phyloP scores from a whole-genome alignment of 2,797 vertebrate genomes.

The Gallirallus australis region DNA sequence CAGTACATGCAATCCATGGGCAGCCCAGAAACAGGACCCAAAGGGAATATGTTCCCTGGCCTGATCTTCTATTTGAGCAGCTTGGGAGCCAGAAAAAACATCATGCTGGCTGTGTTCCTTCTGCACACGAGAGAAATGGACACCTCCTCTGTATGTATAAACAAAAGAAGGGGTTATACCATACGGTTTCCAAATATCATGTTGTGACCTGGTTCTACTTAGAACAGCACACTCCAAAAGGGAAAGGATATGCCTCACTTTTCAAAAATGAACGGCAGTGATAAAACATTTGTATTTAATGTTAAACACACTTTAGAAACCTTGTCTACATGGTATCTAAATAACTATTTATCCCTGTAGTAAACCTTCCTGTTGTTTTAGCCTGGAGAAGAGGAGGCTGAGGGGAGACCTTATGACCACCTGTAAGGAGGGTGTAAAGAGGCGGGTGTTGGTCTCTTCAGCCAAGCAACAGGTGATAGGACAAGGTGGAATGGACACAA shows the following conservation, averaged over 20 bases:
- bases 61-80: neutral
- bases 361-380: neutral
- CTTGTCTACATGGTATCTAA: neutral
- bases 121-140: neutral
- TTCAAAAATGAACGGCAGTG: neutral
- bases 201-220: neutral
- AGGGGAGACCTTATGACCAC: no score
- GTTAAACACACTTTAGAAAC: neutral
- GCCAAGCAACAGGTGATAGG: no score
- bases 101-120: neutral
- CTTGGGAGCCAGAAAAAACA: neutral
- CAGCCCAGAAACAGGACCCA: neutral
- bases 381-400: no score
- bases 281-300: neutral
- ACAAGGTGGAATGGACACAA: no score
- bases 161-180: neutral
- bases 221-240: neutral
- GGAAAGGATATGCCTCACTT: neutral
- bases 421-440: no score
- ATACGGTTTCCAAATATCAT: neutral
- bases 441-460: no score
- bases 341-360: constrained; percentile 15
- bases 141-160: neutral
- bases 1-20: neutral
- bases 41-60: neutral